Evolutionary conservation across 1,140 invertebrate species (phyloP).

Genomic region (Drosophila mauritiana): DNA sequence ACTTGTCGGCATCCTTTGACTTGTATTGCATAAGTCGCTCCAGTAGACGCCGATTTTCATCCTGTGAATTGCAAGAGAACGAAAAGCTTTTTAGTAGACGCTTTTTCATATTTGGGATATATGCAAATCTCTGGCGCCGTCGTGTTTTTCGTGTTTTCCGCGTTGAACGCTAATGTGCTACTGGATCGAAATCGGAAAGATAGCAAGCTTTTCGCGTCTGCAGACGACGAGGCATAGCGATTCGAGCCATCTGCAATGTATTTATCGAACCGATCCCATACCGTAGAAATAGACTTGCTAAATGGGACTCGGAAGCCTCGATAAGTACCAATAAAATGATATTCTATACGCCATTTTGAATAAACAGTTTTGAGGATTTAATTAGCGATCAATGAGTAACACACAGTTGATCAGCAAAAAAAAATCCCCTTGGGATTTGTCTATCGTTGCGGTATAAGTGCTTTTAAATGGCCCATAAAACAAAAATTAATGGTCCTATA

Average conservation of each 20-base stretch:
- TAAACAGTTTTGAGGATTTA: not conserved
- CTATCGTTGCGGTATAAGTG: not conserved
- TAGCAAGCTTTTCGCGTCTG: slow-evolving; percentile 45
- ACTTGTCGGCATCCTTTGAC: slow-evolving; percentile 95
- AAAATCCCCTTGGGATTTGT: not conserved
- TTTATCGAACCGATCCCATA: slow-evolving; percentile 29
- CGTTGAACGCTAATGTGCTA: slow-evolving; percentile 49
- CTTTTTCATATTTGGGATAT: slow-evolving; percentile 36
- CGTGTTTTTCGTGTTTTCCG: slow-evolving; percentile 15
- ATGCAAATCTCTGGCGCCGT: slow-evolving; percentile 6
- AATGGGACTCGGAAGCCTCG: slow-evolving; percentile 12
- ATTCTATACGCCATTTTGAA: not conserved
- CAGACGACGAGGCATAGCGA: slow-evolving; percentile 15
- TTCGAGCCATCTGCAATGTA: slow-evolving; percentile 33
- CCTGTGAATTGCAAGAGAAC: slow-evolving; percentile 86
- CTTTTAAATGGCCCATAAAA: not conserved
- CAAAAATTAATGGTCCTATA: not conserved
- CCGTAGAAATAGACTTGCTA: not conserved
- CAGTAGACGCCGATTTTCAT: slow-evolving; percentile 95
- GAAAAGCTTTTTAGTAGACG: slow-evolving; percentile 42
- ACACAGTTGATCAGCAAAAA: not conserved
- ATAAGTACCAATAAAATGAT: slow-evolving; percentile 9
- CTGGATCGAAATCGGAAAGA: slow-evolving; percentile 47
- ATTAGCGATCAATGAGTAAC: slow-evolving; percentile 3
- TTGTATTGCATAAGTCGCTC: slow-evolving; percentile 95